Conservation (phyloP, 2,888 invertebrate genomes). For the Oconnorella tubifera region DNA sequence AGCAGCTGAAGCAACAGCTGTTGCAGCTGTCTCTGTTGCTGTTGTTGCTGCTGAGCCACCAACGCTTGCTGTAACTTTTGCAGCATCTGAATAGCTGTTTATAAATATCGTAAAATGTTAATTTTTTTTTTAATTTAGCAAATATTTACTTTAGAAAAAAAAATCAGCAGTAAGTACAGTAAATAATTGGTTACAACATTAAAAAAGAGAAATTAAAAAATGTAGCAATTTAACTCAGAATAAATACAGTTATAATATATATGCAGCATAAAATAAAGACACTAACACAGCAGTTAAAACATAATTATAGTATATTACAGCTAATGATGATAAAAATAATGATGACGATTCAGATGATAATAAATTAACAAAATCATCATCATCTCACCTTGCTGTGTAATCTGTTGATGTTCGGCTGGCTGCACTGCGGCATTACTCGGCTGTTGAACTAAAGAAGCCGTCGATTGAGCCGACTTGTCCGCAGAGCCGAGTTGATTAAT, state of each 20-base stretch:
- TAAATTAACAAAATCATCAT: no score
- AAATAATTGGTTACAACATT: no score
- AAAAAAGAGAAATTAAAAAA: no score
- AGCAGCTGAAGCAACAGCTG: constrained; percentile 28
- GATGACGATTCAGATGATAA: no score
- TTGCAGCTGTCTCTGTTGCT: constrained; percentile 31
- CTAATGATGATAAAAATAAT: no score
- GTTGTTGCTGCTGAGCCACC: constrained; percentile 35
- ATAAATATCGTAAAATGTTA: background rate
- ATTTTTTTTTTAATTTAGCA: no score
- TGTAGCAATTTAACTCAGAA: no score
- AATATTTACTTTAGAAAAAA: no score
- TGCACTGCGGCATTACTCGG: background rate
- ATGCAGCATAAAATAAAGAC: background rate
- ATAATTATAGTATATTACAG: no score
- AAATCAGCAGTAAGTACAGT: no score
- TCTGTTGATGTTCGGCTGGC: constrained; percentile 18
- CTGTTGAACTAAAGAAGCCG: background rate
- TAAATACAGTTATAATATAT: background rate
- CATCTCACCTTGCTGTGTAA: constrained; percentile 31
- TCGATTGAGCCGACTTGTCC: background rate
- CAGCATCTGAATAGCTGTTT: constrained; percentile 34
- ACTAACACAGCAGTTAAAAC: no score
- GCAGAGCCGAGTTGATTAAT: constrained; percentile 19
- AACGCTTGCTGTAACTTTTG: constrained; percentile 36